Base-by-base conservation (phyloP, 2,888 invertebrate genomes). In the Unio delphinus region DNA sequence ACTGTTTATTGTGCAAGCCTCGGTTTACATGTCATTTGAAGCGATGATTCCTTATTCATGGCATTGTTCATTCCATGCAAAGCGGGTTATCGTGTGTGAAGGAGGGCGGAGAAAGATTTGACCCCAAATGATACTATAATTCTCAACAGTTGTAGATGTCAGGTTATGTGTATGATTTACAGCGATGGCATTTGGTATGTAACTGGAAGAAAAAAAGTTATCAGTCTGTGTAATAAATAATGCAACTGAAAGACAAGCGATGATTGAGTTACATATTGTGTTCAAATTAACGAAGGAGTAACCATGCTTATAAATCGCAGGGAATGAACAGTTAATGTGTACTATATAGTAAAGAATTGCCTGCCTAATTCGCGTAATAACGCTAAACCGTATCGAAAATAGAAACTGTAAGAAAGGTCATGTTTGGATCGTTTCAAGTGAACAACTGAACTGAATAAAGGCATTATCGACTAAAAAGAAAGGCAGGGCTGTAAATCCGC, bases 321-420 rank as follows among this genome's bases (percentile, higher is more conserved):
- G 45, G 45, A 45, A 45, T 45, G 45, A 15, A 45, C 45, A 45
- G 45, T 45, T 11, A 45, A 45, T 45, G 45, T 45, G 15, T 15
- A 15, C 45, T 11, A 45, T 45, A 45, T 15, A 45, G 45, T 45
- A 45, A 45, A 45, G 15, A 45, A 45, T 45, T 45, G 45, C 45
- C 45, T 45, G 3, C 45, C 45, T 61, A 64, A 68, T 70, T 70
- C 70, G 67, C 67, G 70, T 75, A 72, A 75, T 75, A 69, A 68
- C 64, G 55, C 68, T 65, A 75, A 75, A 75, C 72, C 70, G 59
- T 67, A 66, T 64, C 73, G 70, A 72, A 65, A 74, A 72, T 63
- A 64, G 65, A 69, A 67, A 68, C 64, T 34, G 64, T 63, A 67
- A 64, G 65, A 70, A 70, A 69, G 75, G 75, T 73, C 61, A 59